phyloP scores from a whole-genome alignment of 1,140 invertebrate species.

The Pantala flavescens region DNA sequence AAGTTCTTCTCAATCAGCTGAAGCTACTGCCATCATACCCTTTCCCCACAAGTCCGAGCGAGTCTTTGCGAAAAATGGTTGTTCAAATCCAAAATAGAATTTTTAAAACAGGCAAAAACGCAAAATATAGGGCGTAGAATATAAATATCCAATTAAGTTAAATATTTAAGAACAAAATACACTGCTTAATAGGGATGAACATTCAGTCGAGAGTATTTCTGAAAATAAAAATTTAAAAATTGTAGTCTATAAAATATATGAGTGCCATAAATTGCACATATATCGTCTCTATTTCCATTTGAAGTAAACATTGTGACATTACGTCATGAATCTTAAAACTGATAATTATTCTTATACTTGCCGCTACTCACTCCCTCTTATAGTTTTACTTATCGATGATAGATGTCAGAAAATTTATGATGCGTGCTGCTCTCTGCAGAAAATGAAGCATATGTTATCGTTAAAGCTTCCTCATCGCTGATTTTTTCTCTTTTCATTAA shows the following conservation, averaged over 20 bases:
- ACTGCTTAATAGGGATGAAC: background rate
- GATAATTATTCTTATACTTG: background rate
- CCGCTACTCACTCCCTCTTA: background rate
- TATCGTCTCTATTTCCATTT: background rate
- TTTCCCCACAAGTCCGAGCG: conserved; percentile 6
- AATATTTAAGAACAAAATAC: background rate
- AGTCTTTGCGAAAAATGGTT: background rate
- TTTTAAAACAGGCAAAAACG: background rate
- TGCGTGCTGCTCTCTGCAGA: background rate
- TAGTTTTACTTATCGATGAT: background rate
- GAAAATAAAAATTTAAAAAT: background rate
- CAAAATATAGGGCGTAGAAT: too few relatives aligned
- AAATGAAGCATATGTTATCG: too few relatives aligned
- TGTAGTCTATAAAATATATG: background rate
- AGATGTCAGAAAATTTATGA: background rate
- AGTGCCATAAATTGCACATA: background rate
- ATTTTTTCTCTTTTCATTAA: too few relatives aligned
- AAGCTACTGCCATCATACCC: conserved; percentile 7
- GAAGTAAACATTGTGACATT: background rate
- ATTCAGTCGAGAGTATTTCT: background rate
- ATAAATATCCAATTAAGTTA: too few relatives aligned
- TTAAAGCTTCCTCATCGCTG: too few relatives aligned
- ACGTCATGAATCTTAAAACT: conserved; percentile 3
- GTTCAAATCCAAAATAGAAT: background rate
- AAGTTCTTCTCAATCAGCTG: background rate